Base-by-base conservation (phyloP, 2,113 vertebrate species). In the Panthera tigris region DNA sequence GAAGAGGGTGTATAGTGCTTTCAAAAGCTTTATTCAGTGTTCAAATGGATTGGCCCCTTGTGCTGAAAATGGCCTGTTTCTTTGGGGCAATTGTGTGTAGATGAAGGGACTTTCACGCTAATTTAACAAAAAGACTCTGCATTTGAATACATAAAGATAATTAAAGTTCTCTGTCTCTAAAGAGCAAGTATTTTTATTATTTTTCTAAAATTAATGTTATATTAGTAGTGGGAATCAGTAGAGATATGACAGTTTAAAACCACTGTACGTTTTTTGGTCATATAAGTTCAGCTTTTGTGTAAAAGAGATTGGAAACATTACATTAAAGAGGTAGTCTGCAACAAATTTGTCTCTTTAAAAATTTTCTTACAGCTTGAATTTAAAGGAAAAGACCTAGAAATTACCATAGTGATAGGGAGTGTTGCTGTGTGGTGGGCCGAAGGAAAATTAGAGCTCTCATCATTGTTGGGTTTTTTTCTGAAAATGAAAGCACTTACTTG, bases 1-100 rank as follows among this genome's bases (percentile, higher is more conserved):
- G 97, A 95, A 97, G 97, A 98, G 97, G 97, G 97, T 97, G 97
- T 98, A 92, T 90, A 95, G 96, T 96, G 95, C 95, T 97, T 98
- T 98, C 94, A 97, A 95, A 98, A 98, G 98, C 97, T 97, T 97
- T 97, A 98, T 97, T 97, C 97, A 95, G 95, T 97, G 90, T 97
- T 98, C 88, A 96, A 97, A 97, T 97, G 90, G 97, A 89, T 97
- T 97, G 97, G 96, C 97, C 96, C 97, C 97, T 98, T 85, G 96
- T 98, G 87, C 96, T 96, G 97, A 97, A 97, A 98, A 98, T 97
- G 97, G 96, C 96, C 94, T 94, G 87, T 96, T 98, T 98, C 97
- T 97, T 97, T 97, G 97, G 97, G 92, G 80, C 97, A 96, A 97
- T 98, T 97, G 95, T 98, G 95, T 98, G 90, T 98, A 97, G 97